Percentiles rank a stretch among this genome's conserved stretches.
Evolutionary conservation across 2,113 vertebrate species (phyloP).

Genomic region (Nestor notabilis): DNA sequence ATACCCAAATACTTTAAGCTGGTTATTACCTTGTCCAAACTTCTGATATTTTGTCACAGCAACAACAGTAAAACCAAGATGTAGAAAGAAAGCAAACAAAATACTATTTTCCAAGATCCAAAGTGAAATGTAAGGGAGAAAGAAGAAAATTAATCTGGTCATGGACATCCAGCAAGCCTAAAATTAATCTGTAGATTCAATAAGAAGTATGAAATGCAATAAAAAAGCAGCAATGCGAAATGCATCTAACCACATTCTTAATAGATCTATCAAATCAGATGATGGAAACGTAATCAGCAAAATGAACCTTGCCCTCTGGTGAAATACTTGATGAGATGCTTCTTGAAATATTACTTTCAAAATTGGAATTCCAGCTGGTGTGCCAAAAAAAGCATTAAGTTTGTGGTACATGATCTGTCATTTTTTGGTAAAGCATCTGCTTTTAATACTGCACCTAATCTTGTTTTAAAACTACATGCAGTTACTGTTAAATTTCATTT

Average conservation of each 20-base stretch:
- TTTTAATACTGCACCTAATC: neutral
- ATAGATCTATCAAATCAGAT: neutral
- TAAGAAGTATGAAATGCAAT: neutral
- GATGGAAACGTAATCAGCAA: neutral
- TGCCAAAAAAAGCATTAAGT: neutral
- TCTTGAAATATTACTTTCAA: neutral
- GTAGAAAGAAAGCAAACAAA: neutral
- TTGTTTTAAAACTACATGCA: neutral
- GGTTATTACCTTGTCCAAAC: neutral
- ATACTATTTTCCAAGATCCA: neutral
- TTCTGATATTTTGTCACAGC: neutral
- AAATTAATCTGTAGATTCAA: neutral
- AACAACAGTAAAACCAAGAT: neutral
- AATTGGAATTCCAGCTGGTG: neutral
- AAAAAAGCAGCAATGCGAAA: neutral
- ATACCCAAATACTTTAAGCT: neutral
- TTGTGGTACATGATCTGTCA: neutral
- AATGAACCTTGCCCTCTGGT: neutral
- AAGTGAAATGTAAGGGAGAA: neutral
- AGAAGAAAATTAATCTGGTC: neutral
- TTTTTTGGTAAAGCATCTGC: neutral
- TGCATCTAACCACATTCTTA: neutral
- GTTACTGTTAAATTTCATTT: neutral
- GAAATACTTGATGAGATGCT: neutral
- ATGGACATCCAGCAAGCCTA: neutral